Percentiles rank a stretch among this genome's conserved stretches.
Evolutionary conservation across 2,888 invertebrate species (phyloP).

Genomic region (Yponomeuta cagnagella): DNA sequence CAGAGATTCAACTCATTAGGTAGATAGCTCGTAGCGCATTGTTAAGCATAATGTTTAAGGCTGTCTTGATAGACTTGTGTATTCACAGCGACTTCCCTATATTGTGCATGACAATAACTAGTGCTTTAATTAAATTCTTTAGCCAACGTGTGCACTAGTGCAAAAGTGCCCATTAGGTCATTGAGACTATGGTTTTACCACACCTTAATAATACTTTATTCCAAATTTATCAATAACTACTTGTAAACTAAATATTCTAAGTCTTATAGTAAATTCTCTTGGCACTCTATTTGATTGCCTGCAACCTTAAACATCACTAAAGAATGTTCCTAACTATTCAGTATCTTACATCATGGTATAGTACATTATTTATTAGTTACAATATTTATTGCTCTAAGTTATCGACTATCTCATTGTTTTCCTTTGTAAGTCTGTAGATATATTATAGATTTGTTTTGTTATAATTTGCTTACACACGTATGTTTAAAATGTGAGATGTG

Average conservation of each 20-base stretch:
- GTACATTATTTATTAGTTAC: slow-evolving; percentile 26
- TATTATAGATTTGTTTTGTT: slow-evolving; percentile 36
- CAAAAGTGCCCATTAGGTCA: background rate
- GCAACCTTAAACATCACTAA: slow-evolving; percentile 43
- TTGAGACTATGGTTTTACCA: background rate
- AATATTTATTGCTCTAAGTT: slow-evolving; percentile 61
- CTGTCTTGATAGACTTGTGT: background rate
- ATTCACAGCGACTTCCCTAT: slow-evolving; percentile 9
- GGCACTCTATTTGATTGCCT: slow-evolving; percentile 12
- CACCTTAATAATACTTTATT: background rate
- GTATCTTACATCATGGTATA: slow-evolving; percentile 30
- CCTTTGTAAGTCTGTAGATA: slow-evolving; percentile 58
- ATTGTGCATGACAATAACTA: slow-evolving; percentile 73
- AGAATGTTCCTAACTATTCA: slow-evolving; percentile 40
- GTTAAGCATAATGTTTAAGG: slow-evolving; percentile 26
- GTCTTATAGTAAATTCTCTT: background rate
- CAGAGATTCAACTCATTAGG: slow-evolving; percentile 1
- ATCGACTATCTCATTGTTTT: slow-evolving; percentile 44
- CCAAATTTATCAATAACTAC: background rate
- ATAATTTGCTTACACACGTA: slow-evolving; percentile 57
- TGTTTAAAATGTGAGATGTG: slow-evolving; percentile 61
- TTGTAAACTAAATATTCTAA: background rate
- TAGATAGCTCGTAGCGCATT: slow-evolving; percentile 20
- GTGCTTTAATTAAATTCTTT: slow-evolving; percentile 49
- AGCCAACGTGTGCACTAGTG: background rate